Evolutionary conservation across 2,113 vertebrate genomes (phyloP).

Genomic region (Myotis yumanensis): DNA sequence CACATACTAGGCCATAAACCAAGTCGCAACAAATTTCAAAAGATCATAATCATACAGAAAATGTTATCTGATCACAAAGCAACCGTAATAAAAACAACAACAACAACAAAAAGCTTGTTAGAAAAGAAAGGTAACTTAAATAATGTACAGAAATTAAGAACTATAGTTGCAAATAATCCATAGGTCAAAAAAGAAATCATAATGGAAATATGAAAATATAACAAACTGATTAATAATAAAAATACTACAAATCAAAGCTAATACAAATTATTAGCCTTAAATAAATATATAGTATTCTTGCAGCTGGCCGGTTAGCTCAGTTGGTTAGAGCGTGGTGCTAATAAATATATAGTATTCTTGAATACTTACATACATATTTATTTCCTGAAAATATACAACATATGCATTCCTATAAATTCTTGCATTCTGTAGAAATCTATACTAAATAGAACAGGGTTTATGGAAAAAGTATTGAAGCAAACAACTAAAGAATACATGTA

Average conservation of each 20-base stretch:
- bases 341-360: not conserved
- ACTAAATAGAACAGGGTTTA: not conserved
- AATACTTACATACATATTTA: not conserved
- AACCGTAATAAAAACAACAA: not conserved
- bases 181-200: not conserved
- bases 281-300: not conserved
- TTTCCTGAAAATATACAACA: not conserved
- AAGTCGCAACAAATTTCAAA: not conserved
- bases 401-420: not conserved
- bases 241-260: not conserved
- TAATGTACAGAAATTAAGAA: not conserved
- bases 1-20: not conserved
- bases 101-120: not conserved
- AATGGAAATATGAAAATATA: not conserved
- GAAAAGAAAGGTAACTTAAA: not conserved
- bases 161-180: not conserved
- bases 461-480: not conserved
- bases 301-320: too few species aligned
- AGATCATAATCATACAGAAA: not conserved
- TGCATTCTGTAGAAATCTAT: not conserved
- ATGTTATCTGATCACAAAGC: not conserved
- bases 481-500: not conserved
- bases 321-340: not conserved
- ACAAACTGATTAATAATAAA: not conserved
- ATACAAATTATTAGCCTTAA: not conserved